phyloP scores from a whole-genome alignment of 2,888 invertebrate species.

The Erynnis tages region DNA sequence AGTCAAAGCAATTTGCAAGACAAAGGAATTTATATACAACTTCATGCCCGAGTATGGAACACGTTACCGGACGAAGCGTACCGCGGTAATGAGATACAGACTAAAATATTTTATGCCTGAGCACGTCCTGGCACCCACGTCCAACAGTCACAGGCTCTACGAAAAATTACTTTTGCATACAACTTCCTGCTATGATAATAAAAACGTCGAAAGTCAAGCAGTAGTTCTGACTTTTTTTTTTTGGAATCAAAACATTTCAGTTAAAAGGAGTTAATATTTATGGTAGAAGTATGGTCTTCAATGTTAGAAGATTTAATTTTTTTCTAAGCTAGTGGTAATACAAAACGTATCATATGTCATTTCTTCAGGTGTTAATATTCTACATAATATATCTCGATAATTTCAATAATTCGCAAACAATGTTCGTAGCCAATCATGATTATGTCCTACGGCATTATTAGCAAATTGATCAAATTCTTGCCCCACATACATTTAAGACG shows the following conservation, averaged over 20 bases:
- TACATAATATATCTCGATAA: not conserved
- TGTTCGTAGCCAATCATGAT: not conserved
- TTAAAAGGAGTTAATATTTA: too few relatives aligned
- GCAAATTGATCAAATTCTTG: slow-evolving; percentile 5
- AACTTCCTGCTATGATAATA: not conserved
- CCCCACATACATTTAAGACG: not conserved
- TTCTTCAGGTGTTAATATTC: not conserved
- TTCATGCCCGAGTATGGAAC: not conserved
- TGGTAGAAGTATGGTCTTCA: too few relatives aligned
- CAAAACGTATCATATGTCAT: not conserved
- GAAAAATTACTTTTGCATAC: not conserved
- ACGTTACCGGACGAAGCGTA: not conserved
- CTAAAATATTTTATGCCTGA: slow-evolving; percentile 15
- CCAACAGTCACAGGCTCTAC: not conserved
- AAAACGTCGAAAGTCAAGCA: not conserved
- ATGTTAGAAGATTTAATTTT: too few relatives aligned
- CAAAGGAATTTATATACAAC: slow-evolving; percentile 5
- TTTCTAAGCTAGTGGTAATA: too few relatives aligned
- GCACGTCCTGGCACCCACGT: not conserved
- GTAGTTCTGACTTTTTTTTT: too few relatives aligned
- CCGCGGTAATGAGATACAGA: slow-evolving; percentile 12
- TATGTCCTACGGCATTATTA: not conserved
- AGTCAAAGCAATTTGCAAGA: too few relatives aligned
- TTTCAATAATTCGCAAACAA: slow-evolving; percentile 2
- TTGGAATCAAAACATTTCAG: too few relatives aligned